These are phyloP conservation scores for Trachelus stipa DNA, from an alignment of 2,888 invertebrate genomes.

Conservation along the genomic window DNA sequence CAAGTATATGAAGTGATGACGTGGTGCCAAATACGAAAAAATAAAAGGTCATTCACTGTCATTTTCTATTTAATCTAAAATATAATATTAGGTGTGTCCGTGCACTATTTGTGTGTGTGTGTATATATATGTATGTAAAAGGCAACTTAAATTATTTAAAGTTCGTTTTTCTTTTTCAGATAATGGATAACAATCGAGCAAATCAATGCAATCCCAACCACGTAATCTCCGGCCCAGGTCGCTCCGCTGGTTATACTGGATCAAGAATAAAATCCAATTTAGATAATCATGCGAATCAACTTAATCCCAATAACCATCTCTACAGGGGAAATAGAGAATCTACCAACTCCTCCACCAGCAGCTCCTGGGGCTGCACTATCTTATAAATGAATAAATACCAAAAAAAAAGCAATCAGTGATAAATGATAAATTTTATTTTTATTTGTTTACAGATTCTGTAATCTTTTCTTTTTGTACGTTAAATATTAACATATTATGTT, in stretches of 20 bases:
- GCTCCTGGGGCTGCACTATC: neutral
- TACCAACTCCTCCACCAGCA: neutral
- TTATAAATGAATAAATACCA: neutral
- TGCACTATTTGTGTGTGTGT: too few relatives aligned
- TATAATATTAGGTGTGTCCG: too few relatives aligned
- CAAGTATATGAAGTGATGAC: too few relatives aligned
- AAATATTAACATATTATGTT: neutral
- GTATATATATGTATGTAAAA: too few relatives aligned
- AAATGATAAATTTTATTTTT: neutral
- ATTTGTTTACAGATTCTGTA: too few relatives aligned
- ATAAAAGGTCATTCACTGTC: too few relatives aligned
- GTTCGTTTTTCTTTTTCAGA: too few relatives aligned
- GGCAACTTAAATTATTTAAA: too few relatives aligned
- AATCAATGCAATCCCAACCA: neutral
- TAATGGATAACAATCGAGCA: neutral
- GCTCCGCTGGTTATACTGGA: neutral
- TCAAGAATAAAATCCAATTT: neutral
- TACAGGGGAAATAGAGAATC: neutral
- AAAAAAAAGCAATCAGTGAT: neutral
- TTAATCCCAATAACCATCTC: neutral
- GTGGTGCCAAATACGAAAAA: too few relatives aligned
- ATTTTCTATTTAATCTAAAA: too few relatives aligned
- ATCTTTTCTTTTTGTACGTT: neutral
- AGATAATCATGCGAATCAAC: neutral
- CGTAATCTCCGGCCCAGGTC: neutral